phyloP scores from a whole-genome alignment of 2,888 invertebrate genomes.

The Amblyteles armatorius region DNA sequence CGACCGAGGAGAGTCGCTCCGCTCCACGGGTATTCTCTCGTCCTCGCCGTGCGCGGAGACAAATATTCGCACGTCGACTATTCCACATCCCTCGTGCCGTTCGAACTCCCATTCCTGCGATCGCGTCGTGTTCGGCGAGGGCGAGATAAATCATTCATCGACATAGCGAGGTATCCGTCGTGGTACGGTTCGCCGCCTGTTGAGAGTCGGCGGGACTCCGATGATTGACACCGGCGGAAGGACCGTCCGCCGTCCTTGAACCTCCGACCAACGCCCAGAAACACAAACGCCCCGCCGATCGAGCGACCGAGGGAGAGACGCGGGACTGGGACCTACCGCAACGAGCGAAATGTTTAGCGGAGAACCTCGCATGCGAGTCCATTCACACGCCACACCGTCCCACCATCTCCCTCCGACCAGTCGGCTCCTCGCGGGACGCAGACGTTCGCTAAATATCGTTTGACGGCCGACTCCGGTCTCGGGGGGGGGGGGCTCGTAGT shows the following conservation, averaged over 20 bases:
- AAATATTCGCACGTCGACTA: conserved; percentile 77
- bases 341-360: conserved; percentile 48
- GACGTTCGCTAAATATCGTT: conserved; percentile 37
- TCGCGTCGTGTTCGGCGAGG: not conserved
- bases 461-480: conserved; percentile 27
- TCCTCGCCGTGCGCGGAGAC: conserved; percentile 26
- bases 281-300: conserved; percentile 27
- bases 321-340: conserved; percentile 59
- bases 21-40: conserved; percentile 62
- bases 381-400: conserved; percentile 44
- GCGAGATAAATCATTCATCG: not conserved
- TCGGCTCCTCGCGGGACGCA: not conserved
- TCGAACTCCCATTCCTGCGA: not conserved
- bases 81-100: conserved; percentile 70
- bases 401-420: conserved; percentile 2
- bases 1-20: conserved; percentile 72
- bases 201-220: conserved; percentile 7
- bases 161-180: not conserved
- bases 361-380: conserved; percentile 43
- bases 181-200: not conserved
- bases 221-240: conserved; percentile 42
- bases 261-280: conserved; percentile 48
- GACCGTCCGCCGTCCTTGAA: conserved; percentile 63
- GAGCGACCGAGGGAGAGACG: conserved; percentile 14
- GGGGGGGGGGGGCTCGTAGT: not conserved